phyloP scores from a whole-genome alignment of 2,113 vertebrate species.

The Clarias macrocephalus region DNA sequence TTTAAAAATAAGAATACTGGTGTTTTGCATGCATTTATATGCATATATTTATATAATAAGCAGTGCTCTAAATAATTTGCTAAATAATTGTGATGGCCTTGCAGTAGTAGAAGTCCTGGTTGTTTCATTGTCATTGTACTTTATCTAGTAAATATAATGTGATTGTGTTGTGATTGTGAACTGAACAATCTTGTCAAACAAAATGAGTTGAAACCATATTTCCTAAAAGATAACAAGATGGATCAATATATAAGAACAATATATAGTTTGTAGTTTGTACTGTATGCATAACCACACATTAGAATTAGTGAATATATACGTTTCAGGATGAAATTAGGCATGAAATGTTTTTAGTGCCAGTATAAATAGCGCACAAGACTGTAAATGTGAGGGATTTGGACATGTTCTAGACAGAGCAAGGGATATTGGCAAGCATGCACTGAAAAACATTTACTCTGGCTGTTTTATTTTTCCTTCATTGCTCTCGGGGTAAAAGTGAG shows the following conservation, averaged over 20 bases:
- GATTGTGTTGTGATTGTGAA: conserved; percentile 20
- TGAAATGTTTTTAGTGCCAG: conserved; percentile 44
- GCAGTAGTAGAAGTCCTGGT: background rate
- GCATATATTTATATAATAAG: background rate
- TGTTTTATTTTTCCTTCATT: conserved; percentile 46
- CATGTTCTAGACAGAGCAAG: conserved; percentile 34
- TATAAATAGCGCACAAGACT: conserved; percentile 43
- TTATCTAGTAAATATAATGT: conserved; percentile 14
- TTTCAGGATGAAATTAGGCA: conserved; percentile 28
- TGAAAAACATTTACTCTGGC: conserved; percentile 61
- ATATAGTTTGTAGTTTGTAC: too few relatives aligned
- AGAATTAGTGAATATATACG: background rate
- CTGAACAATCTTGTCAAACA: background rate
- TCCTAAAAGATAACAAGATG: too few relatives aligned
- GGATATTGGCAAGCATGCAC: conserved; percentile 54
- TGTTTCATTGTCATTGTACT: background rate
- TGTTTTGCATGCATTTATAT: background rate
- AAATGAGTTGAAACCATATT: background rate
- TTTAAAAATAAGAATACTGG: background rate
- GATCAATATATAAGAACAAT: too few relatives aligned
- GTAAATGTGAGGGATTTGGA: conserved; percentile 49
- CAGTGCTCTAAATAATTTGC: background rate
- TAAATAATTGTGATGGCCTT: background rate
- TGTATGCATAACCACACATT: conserved; percentile 1
- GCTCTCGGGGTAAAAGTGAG: conserved; percentile 29